These are phyloP conservation scores for Ptychodera flava DNA, from an alignment of 35 echinoderm and acorn worm species.

Conservation along the genomic window DNA sequence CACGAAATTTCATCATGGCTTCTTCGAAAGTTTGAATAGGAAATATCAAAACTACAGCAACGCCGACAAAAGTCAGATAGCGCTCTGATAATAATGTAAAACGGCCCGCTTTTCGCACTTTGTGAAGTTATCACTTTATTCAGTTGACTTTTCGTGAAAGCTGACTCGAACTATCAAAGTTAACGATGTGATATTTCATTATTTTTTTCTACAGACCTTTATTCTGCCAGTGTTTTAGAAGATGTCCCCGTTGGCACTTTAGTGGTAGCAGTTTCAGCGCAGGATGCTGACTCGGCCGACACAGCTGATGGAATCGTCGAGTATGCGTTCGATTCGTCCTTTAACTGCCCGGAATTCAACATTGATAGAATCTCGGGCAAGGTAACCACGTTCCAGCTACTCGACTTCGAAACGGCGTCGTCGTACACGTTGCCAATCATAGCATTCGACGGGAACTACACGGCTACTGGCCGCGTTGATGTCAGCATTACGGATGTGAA, in stretches of 20 bases:
- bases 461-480: slow-evolving; percentile 25
- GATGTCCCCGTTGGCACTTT: slow-evolving; percentile 51
- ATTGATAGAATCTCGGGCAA: slow-evolving; percentile 32
- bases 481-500: slow-evolving; percentile 61
- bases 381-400: slow-evolving; percentile 29
- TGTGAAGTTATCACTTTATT: no score
- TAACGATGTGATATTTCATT: no score
- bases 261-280: slow-evolving; percentile 65
- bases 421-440: slow-evolving; percentile 55
- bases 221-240: slow-evolving; percentile 57
- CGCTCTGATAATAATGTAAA: no score
- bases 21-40: no score
- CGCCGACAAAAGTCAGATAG: no score
- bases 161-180: no score
- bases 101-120: no score
- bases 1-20: no score
- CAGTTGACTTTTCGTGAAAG: no score
- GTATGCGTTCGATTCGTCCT: background rate
- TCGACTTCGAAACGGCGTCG: slow-evolving; percentile 64
- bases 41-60: no score
- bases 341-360: background rate
- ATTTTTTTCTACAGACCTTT: slow-evolving; percentile 5
- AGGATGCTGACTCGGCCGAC: slow-evolving; percentile 60
- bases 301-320: slow-evolving; percentile 38
- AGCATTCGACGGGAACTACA: slow-evolving; percentile 40